Evolutionary conservation across 1,140 invertebrate species (phyloP).

Genomic region (Drosophila novamexicana): DNA sequence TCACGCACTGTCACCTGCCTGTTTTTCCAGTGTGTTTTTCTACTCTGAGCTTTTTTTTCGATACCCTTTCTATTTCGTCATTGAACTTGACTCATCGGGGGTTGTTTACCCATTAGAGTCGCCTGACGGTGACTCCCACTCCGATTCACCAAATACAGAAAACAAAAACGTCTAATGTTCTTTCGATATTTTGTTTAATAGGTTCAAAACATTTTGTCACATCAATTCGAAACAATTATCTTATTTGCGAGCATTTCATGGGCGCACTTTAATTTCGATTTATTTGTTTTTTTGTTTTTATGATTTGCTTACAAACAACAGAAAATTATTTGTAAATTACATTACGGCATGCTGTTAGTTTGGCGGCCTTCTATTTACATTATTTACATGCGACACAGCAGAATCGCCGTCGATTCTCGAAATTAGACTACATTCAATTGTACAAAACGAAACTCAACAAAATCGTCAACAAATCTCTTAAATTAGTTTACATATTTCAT

Average conservation of each 20-base stretch:
- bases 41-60: conserved; percentile 19
- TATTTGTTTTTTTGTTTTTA: conserved; percentile 52
- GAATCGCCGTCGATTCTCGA: conserved; percentile 17
- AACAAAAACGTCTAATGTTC: conserved; percentile 8
- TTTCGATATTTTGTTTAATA: conserved; percentile 37
- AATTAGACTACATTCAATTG: conserved; percentile 70
- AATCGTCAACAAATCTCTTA: conserved; percentile 74
- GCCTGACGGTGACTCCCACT: conserved; percentile 30
- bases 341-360: conserved; percentile 51
- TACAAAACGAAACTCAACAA: conserved; percentile 78
- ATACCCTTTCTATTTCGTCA: conserved; percentile 64
- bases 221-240: conserved; percentile 28
- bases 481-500: conserved; percentile 58
- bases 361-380: conserved; percentile 72
- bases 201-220: conserved; percentile 60
- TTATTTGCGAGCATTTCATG: conserved; percentile 37
- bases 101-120: conserved; percentile 56
- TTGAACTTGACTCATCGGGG: conserved; percentile 80
- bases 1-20: conserved; percentile 56
- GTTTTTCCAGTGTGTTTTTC: conserved; percentile 16
- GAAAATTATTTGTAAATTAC: conserved; percentile 76
- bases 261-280: conserved; percentile 61
- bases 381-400: conserved; percentile 73
- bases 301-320: conserved; percentile 59
- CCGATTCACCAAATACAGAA: background rate